Base-by-base conservation (phyloP, 2,797 vertebrate species). In the Manis javanica region DNA sequence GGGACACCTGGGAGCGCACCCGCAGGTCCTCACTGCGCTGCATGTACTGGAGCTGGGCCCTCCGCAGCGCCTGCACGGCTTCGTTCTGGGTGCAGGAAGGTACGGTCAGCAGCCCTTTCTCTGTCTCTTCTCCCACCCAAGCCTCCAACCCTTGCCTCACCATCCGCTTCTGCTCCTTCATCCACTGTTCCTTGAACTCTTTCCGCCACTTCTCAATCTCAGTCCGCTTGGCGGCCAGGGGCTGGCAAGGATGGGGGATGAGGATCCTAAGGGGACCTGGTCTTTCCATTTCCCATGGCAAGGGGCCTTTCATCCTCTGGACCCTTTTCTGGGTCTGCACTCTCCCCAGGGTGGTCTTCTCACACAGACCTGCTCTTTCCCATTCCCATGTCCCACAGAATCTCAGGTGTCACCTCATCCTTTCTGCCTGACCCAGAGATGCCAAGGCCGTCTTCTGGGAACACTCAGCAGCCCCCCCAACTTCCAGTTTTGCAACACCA, bases 141-240 rank as follows among this genome's bases (percentile, higher is more conserved):
- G 97, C 93, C 23, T 23, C n/a, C 15, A 9, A 1, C 12, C 7
- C 16, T 0, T 51, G 19, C 21, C 97, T 98, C 96, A 99, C 99
- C 99, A 99, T 99, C 96, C 97, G 99, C 95, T 98, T 99, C 96
- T 99, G 99, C 78, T 99, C 99, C 96, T 96, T 99, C 10, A 98
- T 95, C 99, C 99, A 99, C 91, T 99, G 99, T 51, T 99, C 99
- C 97, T 99, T 99, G 98, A 99, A 99, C 96, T 99, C 99, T 90
- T 99, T 98, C 88, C 99, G 98, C 99, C 99, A 99, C 91, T 99
- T 99, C 90, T 99, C 99, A 26, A 99, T 99, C 95, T 99, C 99
- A 12, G 99, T 99, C 93, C 98, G 99, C 97, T 99, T 99, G 95
- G 99, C 98, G 16, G 98, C 98, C 90, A 99, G 98, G 64, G 99